Conservation (phyloP, 2,888 invertebrate genomes). For the Campopleginae sp. region DNA sequence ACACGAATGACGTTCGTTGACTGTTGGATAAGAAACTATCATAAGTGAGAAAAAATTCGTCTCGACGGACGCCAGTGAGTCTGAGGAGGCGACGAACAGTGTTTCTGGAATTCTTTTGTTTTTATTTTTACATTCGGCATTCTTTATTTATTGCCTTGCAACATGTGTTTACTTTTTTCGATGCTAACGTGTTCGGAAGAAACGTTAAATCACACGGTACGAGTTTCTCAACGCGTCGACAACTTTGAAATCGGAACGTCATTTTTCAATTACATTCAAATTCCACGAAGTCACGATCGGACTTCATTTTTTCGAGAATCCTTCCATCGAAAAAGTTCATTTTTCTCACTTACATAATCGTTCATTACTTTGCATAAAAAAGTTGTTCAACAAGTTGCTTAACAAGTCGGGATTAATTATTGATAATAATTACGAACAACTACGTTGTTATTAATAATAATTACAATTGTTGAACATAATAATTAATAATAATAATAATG, state of each 20-base stretch:
- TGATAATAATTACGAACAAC: no score
- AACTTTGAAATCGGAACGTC: neutral
- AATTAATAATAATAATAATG: no score
- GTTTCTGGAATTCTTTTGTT: neutral
- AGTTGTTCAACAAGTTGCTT: no score
- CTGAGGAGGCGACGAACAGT: neutral
- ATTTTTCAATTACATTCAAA: neutral
- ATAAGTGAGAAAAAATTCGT: constrained; percentile 8
- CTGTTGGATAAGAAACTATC: neutral
- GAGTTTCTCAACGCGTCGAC: neutral
- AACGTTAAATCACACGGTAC: neutral
- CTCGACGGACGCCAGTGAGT: constrained; percentile 12
- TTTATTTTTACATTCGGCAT: neutral
- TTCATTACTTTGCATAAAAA: no score
- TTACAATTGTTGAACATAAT: no score
- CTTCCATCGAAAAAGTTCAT: no score
- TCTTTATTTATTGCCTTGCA: neutral
- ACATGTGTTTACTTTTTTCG: constrained; percentile 1
- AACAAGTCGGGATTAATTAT: no score
- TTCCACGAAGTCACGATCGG: no score
- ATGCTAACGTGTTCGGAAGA: neutral
- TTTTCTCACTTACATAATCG: no score
- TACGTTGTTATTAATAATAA: no score
- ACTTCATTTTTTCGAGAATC: no score
- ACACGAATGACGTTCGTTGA: neutral